Evolutionary conservation across 2,797 vertebrate genomes (phyloP).

Genomic region (Vultur gryphus): DNA sequence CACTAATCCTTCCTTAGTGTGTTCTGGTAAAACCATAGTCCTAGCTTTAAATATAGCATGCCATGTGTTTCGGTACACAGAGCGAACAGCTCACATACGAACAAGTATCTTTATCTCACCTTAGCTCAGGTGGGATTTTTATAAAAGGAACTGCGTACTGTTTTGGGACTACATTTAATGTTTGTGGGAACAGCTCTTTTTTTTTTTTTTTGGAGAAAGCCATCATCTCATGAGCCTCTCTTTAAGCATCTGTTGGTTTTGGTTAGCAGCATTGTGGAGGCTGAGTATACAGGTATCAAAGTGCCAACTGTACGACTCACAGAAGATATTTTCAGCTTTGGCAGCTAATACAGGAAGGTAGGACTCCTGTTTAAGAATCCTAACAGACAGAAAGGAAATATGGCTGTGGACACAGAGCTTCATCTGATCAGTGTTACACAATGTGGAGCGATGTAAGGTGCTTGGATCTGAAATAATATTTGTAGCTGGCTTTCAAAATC

Average conservation of each 20-base stretch:
- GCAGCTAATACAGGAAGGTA: neutral
- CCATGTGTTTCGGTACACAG: neutral
- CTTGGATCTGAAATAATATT: neutral
- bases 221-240: neutral
- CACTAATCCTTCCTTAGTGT: neutral
- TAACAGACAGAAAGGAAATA: neutral
- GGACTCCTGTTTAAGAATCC: neutral
- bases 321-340: neutral
- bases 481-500: neutral
- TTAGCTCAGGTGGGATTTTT: neutral
- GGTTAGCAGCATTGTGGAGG: neutral
- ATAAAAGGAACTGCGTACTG: neutral
- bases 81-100: neutral
- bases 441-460: rapidly evolving
- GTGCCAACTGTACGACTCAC: neutral
- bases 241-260: neutral
- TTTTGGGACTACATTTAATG: neutral
- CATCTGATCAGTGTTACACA: neutral
- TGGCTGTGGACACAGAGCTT: neutral
- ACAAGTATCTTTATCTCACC: neutral
- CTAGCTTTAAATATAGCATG: neutral
- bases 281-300: neutral
- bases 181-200: neutral
- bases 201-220: neutral
- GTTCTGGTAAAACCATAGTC: neutral